Percentiles rank a stretch among this genome's conserved stretches.
Evolutionary conservation across 2,888 invertebrate species (phyloP).

Genomic region (Stenodema calcarata): DNA sequence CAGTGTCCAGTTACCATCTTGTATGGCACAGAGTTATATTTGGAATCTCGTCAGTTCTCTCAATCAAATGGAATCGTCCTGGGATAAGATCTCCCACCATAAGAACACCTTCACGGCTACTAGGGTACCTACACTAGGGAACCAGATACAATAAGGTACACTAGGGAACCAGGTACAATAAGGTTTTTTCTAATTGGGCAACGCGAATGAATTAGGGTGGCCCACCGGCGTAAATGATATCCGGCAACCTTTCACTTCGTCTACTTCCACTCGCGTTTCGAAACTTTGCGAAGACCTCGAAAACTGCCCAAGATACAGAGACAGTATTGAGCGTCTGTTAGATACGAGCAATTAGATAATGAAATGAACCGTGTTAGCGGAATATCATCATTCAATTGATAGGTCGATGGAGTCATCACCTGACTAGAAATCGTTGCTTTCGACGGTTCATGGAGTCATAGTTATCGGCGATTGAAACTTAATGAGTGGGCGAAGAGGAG

Average conservation of each 20-base stretch:
- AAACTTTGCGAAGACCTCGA: neutral
- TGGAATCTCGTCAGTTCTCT: too few species aligned
- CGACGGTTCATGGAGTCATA: neutral
- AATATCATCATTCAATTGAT: neutral
- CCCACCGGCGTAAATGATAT: neutral
- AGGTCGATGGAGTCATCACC: neutral
- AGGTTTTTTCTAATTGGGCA: neutral
- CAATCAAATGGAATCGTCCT: too few species aligned
- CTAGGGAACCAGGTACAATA: constrained; percentile 28
- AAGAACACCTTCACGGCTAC: constrained; percentile 1
- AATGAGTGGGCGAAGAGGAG: too few species aligned
- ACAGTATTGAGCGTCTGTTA: neutral
- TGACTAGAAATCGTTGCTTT: too few species aligned
- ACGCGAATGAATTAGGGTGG: neutral
- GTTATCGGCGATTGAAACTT: too few species aligned
- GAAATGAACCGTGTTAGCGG: neutral
- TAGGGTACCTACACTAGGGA: too few species aligned
- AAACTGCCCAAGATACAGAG: neutral
- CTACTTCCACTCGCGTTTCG: neutral
- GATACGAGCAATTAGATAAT: neutral
- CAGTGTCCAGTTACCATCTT: too few species aligned
- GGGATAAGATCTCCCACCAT: too few species aligned
- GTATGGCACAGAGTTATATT: too few species aligned
- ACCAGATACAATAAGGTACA: too few species aligned
- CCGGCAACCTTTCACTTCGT: neutral